Evolutionary conservation across 2,797 vertebrate genomes (phyloP), one percentile per base, ranked within the genome.

Genomic region (Cetoscarus ocellatus): DNA sequence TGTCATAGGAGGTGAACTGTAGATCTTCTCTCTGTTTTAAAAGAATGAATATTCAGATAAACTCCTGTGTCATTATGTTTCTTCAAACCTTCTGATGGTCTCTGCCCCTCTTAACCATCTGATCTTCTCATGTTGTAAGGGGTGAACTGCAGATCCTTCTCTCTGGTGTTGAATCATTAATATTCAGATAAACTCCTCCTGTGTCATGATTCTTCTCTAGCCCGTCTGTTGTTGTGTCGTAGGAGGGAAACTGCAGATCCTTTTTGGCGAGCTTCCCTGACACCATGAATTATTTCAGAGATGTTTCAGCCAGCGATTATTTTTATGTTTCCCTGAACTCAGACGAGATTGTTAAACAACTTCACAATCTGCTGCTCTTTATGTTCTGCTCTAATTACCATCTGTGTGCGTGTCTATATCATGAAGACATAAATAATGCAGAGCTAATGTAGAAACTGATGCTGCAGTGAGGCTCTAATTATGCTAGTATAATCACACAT

Each of bases 301-400:
- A 56, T 70, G 39, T 34, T 57, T 13, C 17, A 47, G 63, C 64
- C 64, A 60, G 61, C 5, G 1, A 51, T 49, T 75, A 52, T 61
- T 68, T 71, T 68, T 27, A 60, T 61, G 44, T 70, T 80, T 70
- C 45, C 61, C 67, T 62, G 48, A 68, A 61, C 42, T 70, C 43
- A 8, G 43, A 54, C 0, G 3, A 9, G 44, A 35, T 49, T 64
- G 13, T 44, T 67, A 61, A 62, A n/a, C 50, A 45, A 34, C 49
- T 58, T 7, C 51, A 18, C 61, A 62, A 62, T 67, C 62, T 67
- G 68, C 65, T 48, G 43, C 38, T 70, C 58, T 67, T 73, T 67
- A 63, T 58, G 55, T 70, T 70, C 59, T 73, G 62, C 62, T 74
- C 55, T 70, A 75, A 80, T 78, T 70, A 82, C 53, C 12, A 6